Evolutionary conservation across 2,797 vertebrate genomes (phyloP).

Genomic region (Silurus aristotelis): DNA sequence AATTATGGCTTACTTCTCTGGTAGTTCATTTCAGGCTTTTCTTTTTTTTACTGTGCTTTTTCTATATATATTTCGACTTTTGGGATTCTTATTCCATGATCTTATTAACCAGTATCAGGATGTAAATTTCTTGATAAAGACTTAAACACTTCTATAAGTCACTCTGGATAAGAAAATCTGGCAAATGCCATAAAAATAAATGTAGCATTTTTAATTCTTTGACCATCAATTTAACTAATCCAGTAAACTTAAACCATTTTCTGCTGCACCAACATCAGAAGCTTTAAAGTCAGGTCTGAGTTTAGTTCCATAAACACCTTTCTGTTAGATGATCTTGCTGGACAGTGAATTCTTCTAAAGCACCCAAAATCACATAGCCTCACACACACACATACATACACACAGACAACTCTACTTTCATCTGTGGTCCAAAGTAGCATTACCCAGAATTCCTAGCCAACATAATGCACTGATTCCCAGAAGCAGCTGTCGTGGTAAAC

Average conservation of each 20-base stretch:
- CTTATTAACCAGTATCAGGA: no score
- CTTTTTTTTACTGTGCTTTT: no score
- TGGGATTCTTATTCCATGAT: no score
- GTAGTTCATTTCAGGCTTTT: no score
- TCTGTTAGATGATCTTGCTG: constrained; percentile 37
- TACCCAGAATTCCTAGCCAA: constrained; percentile 63
- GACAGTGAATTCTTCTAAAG: constrained; percentile 22
- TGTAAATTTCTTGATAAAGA: no score
- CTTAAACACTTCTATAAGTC: no score
- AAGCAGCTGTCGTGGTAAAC: constrained; percentile 67
- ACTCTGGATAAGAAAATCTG: no score
- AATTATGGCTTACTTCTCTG: not conserved
- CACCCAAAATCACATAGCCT: constrained; percentile 32
- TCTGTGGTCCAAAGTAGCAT: constrained; percentile 62
- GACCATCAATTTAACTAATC: not conserved
- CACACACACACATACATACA: constrained; percentile 16
- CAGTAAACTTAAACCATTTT: not conserved
- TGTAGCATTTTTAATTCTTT: not conserved
- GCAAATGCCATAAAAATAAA: no score
- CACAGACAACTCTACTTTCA: constrained; percentile 53
- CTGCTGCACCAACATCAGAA: not conserved
- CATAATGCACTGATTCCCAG: constrained; percentile 62
- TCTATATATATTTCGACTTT: no score
- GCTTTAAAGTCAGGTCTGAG: not conserved
- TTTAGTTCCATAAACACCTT: constrained; percentile 29